Evolutionary conservation across 2,797 vertebrate genomes (phyloP).

Genomic region (Sebastes vulpes): DNA sequence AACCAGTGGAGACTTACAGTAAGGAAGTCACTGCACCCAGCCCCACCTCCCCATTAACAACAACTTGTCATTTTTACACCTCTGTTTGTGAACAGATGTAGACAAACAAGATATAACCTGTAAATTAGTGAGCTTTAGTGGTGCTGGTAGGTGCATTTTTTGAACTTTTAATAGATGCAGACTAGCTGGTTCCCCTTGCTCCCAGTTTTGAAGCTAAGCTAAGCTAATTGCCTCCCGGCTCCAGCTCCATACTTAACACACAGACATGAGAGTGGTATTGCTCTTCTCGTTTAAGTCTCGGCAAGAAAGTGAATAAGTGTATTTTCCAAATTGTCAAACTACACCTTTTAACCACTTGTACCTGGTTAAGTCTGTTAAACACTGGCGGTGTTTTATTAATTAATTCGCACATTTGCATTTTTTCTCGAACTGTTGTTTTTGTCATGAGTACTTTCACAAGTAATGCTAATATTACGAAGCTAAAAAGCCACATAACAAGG

Average conservation of each 20-base stretch:
- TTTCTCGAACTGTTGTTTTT: no score
- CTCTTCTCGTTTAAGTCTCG: not conserved
- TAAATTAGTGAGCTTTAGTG: not conserved
- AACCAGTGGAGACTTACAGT: not conserved
- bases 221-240: not conserved
- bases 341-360: not conserved
- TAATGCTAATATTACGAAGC: no score
- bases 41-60: not conserved
- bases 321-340: not conserved
- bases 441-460: no score
- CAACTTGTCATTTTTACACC: no score
- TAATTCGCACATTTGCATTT: no score
- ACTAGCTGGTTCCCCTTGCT: not conserved
- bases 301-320: not conserved
- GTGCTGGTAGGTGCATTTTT: not conserved
- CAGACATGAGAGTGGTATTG: not conserved
- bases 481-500: fast-evolving
- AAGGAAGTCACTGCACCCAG: not conserved
- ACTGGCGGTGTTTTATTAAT: no score
- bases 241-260: not conserved
- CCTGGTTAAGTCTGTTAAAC: not conserved
- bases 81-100: not conserved
- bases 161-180: not conserved
- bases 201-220: not conserved
- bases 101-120: not conserved